Percentiles rank a stretch among this genome's conserved stretches.
phyloP scores from a whole-genome alignment of 2,113 vertebrate genomes.

The Drymodes brunneopygia region DNA sequence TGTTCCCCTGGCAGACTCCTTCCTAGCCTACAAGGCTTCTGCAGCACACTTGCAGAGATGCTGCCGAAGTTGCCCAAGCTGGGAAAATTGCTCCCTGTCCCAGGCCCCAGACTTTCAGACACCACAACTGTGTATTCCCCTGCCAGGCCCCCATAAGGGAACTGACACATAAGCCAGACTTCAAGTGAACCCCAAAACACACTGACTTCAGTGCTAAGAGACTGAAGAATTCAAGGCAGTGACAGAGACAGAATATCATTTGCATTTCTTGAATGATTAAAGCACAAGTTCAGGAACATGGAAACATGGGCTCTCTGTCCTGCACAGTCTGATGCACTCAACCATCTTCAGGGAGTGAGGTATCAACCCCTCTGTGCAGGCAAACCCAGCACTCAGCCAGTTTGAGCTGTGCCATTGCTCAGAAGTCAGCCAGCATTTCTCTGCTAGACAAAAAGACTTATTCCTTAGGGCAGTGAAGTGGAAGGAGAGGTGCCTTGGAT shows the following conservation, averaged over 20 bases:
- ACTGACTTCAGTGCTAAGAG: neutral
- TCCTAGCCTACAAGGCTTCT: neutral
- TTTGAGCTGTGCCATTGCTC: neutral
- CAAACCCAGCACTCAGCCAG: neutral
- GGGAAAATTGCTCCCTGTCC: neutral
- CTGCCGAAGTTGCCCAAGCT: neutral
- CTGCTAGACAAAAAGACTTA: neutral
- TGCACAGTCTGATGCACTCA: neutral
- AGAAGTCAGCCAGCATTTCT: neutral
- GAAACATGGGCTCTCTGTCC: accelerated
- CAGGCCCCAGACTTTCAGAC: neutral
- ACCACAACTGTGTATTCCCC: neutral
- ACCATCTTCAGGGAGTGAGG: neutral
- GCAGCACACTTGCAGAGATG: neutral
- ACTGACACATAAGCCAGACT: neutral
- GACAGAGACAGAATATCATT: neutral
- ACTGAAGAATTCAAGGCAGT: neutral
- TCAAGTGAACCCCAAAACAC: neutral
- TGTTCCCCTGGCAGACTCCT: neutral
- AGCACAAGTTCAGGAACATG: neutral
- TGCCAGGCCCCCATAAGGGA: accelerated
- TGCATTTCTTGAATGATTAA: neutral
- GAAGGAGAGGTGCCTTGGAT: neutral
- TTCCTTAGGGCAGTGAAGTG: neutral
- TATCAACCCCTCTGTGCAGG: neutral